These are phyloP conservation scores for Dryadula phaetusa DNA, from an alignment of 2,888 invertebrate species.

Conservation along the genomic window DNA sequence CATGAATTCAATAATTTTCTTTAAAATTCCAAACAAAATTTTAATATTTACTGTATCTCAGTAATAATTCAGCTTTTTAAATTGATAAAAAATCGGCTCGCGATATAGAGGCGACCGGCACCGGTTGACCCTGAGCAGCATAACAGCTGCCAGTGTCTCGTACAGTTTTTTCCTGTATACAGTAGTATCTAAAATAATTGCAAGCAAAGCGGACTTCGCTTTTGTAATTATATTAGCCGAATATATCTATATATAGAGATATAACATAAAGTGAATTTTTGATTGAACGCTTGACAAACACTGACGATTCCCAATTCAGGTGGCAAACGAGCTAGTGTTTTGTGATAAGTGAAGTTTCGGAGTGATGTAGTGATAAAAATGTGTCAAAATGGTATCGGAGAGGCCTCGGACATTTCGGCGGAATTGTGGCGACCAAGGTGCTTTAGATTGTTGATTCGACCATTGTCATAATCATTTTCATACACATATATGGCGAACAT, in stretches of 20 bases:
- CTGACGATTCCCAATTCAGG: conserved; percentile 36
- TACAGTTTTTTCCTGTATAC: conserved; percentile 56
- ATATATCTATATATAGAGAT: background rate
- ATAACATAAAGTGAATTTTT: background rate
- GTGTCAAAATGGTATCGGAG: conserved; percentile 80
- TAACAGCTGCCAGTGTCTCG: conserved; percentile 66
- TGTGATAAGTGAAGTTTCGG: conserved; percentile 42
- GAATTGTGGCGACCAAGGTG: conserved; percentile 85
- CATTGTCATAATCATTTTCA: conserved; percentile 44
- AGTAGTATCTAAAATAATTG: conserved; percentile 46
- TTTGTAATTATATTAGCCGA: conserved; percentile 30
- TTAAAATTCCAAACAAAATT: background rate
- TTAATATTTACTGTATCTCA: conserved; percentile 41
- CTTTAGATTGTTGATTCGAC: conserved; percentile 55
- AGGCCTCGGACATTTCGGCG: conserved; percentile 81
- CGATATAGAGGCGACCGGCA: conserved; percentile 61
- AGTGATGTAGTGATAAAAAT: conserved; percentile 60
- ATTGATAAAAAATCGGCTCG: conserved; percentile 67
- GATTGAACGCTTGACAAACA: conserved; percentile 27
- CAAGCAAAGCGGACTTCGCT: conserved; percentile 46
- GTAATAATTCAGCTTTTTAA: conserved; percentile 59
- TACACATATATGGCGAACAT: conserved; percentile 44
- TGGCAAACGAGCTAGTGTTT: conserved; percentile 28
- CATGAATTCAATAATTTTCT: background rate
- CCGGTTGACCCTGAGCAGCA: conserved; percentile 79